Conservation (phyloP, 2,888 invertebrate species). For the Rosalia funebris region DNA sequence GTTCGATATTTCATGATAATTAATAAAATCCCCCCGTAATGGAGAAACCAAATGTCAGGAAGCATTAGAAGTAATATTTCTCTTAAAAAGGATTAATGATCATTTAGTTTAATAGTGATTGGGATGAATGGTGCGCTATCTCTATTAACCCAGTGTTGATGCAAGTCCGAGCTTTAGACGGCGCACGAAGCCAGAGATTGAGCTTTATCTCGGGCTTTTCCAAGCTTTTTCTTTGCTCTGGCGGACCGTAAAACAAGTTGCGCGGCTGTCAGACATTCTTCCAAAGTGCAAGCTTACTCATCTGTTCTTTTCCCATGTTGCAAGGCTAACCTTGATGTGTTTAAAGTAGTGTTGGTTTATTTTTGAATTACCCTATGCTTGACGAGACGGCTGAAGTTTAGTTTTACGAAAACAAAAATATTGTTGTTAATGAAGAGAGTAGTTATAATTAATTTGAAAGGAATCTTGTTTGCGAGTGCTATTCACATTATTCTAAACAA, state of each 20-base stretch:
- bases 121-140: slow-evolving; percentile 58
- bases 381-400: background rate
- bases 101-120: slow-evolving; percentile 58
- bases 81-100: slow-evolving; percentile 60
- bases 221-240: slow-evolving; percentile 55
- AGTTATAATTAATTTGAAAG: no score
- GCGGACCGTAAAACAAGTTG: slow-evolving; percentile 57
- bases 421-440: background rate
- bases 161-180: slow-evolving; percentile 46
- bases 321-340: slow-evolving; percentile 28
- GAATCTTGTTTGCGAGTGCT: no score
- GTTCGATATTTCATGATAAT: slow-evolving; percentile 27
- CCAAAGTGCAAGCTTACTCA: slow-evolving; percentile 51
- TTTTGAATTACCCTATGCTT: background rate
- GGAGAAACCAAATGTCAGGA: slow-evolving; percentile 43
- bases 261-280: slow-evolving; percentile 54
- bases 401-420: background rate
- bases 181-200: slow-evolving; percentile 27
- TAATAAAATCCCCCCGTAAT: slow-evolving; percentile 34
- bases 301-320: slow-evolving; percentile 51
- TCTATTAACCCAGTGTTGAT: slow-evolving; percentile 56
- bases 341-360: slow-evolving; percentile 3
- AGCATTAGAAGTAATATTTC: slow-evolving; percentile 55
- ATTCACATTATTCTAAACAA: no score
- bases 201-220: slow-evolving; percentile 55